phyloP scores from a whole-genome alignment of 2,797 vertebrate species.

The Novumbra hubbsi region DNA sequence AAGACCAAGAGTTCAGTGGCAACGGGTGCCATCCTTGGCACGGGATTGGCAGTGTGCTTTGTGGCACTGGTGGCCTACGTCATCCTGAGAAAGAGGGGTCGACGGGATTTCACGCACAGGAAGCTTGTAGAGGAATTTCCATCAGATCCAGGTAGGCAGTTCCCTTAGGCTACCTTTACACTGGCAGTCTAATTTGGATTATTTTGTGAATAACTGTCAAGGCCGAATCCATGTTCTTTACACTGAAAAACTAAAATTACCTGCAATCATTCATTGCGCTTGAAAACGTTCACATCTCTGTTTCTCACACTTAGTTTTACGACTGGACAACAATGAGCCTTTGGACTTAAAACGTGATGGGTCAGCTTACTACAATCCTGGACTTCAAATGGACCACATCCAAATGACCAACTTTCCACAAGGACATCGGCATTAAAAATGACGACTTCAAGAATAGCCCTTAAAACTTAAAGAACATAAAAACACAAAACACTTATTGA shows the following conservation, averaged over 20 bases:
- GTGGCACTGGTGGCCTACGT: constrained; percentile 75
- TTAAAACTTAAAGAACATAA: constrained; percentile 15
- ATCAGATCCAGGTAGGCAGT: constrained; percentile 79
- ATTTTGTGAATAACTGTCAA: too few relatives aligned
- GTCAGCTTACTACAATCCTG: constrained; percentile 73
- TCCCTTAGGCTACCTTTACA: background rate
- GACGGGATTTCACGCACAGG: constrained; percentile 79
- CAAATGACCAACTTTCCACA: constrained; percentile 71
- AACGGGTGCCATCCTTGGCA: constrained; percentile 72
- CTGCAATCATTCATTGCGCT: background rate
- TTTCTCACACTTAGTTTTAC: constrained; percentile 73
- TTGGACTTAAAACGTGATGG: constrained; percentile 72
- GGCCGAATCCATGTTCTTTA: background rate
- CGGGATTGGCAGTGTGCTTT: constrained; percentile 65
- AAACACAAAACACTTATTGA: constrained; percentile 18
- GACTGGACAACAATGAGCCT: constrained; percentile 77
- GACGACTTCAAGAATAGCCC: constrained; percentile 24
- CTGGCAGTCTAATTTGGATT: too few relatives aligned
- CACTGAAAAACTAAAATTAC: constrained; percentile 1
- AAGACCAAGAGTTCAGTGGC: constrained; percentile 30
- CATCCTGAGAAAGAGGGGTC: constrained; percentile 69
- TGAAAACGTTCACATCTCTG: background rate
- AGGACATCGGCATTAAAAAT: constrained; percentile 35
- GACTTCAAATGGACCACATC: constrained; percentile 71
- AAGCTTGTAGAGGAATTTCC: constrained; percentile 83